phyloP scores from a whole-genome alignment of 2,797 vertebrate species.

The Peromyscus attwateri region DNA sequence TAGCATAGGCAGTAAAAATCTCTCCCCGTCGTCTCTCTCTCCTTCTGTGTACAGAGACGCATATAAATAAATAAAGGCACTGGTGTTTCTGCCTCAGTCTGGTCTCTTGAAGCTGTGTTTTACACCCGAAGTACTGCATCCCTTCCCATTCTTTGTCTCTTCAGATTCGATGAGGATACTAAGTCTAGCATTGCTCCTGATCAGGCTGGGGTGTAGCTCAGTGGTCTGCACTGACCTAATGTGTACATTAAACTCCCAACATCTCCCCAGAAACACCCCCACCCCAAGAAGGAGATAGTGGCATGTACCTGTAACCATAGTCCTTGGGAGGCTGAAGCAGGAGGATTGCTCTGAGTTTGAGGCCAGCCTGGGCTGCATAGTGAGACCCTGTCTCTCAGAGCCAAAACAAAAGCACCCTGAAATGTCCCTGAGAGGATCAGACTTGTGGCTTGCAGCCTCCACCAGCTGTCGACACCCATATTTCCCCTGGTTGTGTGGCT shows the following conservation, averaged over 20 bases:
- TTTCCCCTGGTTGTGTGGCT: no score
- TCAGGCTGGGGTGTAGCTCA: background rate
- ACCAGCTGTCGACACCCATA: background rate
- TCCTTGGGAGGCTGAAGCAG: background rate
- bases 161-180: background rate
- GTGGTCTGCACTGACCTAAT: background rate
- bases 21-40: background rate
- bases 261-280: background rate
- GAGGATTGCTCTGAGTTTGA: background rate
- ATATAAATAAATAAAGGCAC: background rate
- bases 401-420: background rate
- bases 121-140: background rate
- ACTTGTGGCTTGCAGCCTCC: background rate
- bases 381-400: background rate
- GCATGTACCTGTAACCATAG: background rate
- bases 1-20: background rate
- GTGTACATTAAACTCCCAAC: background rate
- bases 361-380: background rate
- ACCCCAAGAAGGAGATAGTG: background rate
- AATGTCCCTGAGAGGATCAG: background rate
- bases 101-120: background rate
- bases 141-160: conserved; percentile 5
- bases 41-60: background rate
- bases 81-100: background rate
- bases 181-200: background rate